Percentiles rank a stretch among this genome's conserved stretches.
phyloP scores from a whole-genome alignment of 2,113 vertebrate species.

The Excalfactoria chinensis region DNA sequence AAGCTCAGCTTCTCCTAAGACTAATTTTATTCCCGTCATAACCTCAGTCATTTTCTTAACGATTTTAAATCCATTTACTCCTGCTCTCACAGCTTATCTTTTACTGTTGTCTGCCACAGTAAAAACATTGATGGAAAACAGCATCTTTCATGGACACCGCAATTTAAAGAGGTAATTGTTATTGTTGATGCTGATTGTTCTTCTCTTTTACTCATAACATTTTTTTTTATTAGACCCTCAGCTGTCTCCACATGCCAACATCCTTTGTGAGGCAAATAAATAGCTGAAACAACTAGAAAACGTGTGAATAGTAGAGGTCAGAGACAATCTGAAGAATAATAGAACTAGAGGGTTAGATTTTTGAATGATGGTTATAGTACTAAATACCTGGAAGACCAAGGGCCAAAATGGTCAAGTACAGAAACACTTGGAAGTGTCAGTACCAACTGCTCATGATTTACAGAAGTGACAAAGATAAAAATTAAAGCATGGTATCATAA shows the following conservation, averaged over 20 bases:
- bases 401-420: background rate
- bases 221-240: background rate
- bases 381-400: background rate
- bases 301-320: background rate
- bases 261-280: background rate
- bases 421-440: background rate
- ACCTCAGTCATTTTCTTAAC: background rate
- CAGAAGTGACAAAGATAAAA: background rate
- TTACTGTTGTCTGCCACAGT: background rate
- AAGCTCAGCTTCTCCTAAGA: slow-evolving; percentile 11
- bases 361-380: background rate
- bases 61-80: background rate
- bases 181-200: background rate
- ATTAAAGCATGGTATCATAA: slow-evolving; percentile 1
- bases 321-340: background rate
- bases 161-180: background rate
- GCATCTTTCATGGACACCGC: background rate
- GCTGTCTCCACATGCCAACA: background rate
- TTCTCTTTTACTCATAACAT: background rate
- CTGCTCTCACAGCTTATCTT: background rate
- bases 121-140: background rate
- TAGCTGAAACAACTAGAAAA: background rate
- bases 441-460: background rate
- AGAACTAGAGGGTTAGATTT: background rate
- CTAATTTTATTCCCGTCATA: background rate